These are phyloP conservation scores for Fragum sueziense DNA, from an alignment of 2,888 invertebrate species.

Conservation along the genomic window DNA sequence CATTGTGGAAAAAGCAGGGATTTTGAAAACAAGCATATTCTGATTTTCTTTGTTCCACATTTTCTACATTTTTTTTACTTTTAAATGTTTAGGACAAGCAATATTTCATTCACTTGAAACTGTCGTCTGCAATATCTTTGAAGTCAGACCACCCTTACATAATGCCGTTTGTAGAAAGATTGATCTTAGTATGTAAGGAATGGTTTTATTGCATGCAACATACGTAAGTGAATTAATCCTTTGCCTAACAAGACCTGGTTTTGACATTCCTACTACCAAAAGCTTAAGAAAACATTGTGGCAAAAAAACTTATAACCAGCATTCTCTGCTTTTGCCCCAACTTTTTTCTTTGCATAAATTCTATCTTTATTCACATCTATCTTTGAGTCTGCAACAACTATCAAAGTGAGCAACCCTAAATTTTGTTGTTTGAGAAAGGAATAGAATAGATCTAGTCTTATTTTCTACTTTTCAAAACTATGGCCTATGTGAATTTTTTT, in stretches of 20 bases:
- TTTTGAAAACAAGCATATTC: neutral
- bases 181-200: neutral
- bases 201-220: neutral
- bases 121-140: no score
- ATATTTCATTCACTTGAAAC: no score
- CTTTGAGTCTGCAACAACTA: neutral
- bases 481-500: no score
- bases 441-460: neutral
- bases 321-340: neutral
- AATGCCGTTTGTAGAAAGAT: neutral
- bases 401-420: neutral
- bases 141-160: neutral
- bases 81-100: neutral
- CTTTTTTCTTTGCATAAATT: neutral
- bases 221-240: neutral
- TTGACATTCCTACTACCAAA: neutral
- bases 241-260: neutral
- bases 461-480: no score
- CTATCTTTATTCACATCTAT: neutral
- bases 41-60: neutral
- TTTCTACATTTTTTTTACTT: neutral
- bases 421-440: neutral
- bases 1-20: neutral
- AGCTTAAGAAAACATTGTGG: neutral
- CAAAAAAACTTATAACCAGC: neutral